A percentile compares a stretch with the other conserved stretches of the same genome.
These are phyloP conservation scores for Asarcornis scutulata DNA, from an alignment of 2,113 vertebrate species.

Conservation along the genomic window DNA sequence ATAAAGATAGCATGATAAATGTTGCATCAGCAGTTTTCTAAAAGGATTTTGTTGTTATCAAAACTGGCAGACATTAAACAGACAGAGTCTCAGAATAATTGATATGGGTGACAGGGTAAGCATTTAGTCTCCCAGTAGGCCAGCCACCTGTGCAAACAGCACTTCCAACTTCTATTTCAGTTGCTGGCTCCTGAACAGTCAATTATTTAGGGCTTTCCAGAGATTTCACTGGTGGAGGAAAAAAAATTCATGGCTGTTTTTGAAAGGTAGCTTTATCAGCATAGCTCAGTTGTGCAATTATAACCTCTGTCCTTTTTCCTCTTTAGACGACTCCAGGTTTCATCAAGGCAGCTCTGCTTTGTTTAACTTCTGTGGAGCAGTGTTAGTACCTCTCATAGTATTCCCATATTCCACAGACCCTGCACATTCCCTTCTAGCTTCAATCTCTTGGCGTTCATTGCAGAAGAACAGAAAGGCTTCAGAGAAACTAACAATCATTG, in stretches of 20 bases:
- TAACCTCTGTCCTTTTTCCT: not conserved
- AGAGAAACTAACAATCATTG: not conserved
- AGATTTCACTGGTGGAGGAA: conserved; percentile 36
- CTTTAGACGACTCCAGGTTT: not conserved
- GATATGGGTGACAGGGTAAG: conserved; percentile 69
- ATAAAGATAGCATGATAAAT: conserved; percentile 52
- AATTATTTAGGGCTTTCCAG: conserved; percentile 73
- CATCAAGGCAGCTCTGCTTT: not conserved
- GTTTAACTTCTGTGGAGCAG: not conserved
- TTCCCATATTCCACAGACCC: not conserved
- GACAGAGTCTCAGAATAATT: conserved; percentile 74
- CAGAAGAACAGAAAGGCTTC: not conserved
- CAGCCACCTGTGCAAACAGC: conserved; percentile 81
- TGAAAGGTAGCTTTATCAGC: conserved; percentile 48
- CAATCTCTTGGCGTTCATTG: not conserved
- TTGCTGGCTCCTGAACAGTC: conserved; percentile 73
- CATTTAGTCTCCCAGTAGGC: conserved; percentile 66
- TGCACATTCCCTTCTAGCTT: not conserved
- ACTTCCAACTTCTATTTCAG: conserved; percentile 62
- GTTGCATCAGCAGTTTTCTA: conserved; percentile 72
- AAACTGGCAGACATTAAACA: conserved; percentile 73
- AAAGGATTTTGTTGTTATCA: conserved; percentile 72
- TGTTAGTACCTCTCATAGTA: not conserved
- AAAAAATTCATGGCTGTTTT: conserved; percentile 25
- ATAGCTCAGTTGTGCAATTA: not conserved